phyloP scores from a whole-genome alignment of 2,888 invertebrate species.

The Teinopalpus imperialis region DNA sequence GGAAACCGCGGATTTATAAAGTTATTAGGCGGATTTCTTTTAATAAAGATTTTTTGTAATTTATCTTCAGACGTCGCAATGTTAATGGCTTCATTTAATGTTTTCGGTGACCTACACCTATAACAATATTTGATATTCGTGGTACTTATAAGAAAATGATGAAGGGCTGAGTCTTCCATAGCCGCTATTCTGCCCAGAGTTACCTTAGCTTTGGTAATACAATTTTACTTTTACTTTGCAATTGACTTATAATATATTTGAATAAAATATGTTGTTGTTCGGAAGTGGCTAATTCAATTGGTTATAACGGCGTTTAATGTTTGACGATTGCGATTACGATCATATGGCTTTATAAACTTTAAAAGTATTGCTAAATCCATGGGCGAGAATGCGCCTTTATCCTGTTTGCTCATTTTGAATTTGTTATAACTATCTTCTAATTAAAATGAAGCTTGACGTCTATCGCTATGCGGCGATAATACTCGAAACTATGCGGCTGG shows the following conservation, averaged over 20 bases:
- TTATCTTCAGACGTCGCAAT: no score
- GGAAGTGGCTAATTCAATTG: background rate
- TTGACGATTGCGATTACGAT: conserved; percentile 4
- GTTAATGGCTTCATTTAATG: no score
- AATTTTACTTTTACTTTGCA: background rate
- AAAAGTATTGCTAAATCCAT: background rate
- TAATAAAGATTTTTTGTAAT: no score
- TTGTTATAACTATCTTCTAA: background rate
- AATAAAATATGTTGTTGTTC: conserved; percentile 2
- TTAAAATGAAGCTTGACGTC: background rate
- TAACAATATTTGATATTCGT: no score
- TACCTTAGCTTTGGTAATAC: no score
- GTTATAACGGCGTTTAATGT: background rate
- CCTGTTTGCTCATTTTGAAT: background rate
- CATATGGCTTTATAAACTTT: background rate
- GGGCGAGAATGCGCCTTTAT: background rate
- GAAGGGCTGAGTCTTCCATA: no score
- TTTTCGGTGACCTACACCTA: no score
- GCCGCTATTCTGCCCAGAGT: no score
- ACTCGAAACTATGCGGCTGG: background rate
- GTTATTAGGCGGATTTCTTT: no score
- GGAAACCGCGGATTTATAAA: no score
- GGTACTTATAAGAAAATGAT: no score
- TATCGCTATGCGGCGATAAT: background rate
- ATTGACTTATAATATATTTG: conserved; percentile 2